phyloP scores from a whole-genome alignment of 2,113 vertebrate species.

The Eulacestoma nigropectus region DNA sequence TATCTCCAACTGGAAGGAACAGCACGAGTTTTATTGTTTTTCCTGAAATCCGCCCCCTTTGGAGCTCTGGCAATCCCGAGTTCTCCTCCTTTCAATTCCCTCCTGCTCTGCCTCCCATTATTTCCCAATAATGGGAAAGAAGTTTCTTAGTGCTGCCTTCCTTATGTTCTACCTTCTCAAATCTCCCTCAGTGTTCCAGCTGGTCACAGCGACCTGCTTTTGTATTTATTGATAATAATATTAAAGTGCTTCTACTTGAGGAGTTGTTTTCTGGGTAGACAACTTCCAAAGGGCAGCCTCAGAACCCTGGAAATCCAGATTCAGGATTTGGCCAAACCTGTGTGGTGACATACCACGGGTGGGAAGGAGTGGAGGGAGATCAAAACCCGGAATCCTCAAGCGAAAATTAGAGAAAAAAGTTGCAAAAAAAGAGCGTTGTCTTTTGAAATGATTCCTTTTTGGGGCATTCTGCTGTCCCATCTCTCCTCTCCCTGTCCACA shows the following conservation, averaged over 20 bases:
- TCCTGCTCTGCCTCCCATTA: not conserved
- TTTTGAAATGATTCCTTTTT: not conserved
- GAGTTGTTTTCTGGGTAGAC: not conserved
- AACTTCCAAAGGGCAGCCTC: not conserved
- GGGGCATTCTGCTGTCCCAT: not conserved
- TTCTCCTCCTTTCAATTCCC: not conserved
- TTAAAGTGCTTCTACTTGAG: not conserved
- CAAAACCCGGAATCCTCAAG: not conserved
- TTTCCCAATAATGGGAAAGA: no score
- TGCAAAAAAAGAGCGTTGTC: not conserved
- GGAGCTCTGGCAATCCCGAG: not conserved
- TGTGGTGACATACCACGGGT: not conserved
- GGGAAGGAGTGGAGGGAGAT: not conserved
- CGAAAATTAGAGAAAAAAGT: not conserved
- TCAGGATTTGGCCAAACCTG: not conserved
- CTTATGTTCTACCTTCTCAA: not conserved
- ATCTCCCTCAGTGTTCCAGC: not conserved
- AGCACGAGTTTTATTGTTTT: not conserved
- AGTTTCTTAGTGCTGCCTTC: no score
- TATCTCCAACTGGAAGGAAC: constrained; percentile 8
- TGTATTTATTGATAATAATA: not conserved
- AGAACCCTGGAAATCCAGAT: not conserved
- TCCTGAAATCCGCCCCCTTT: not conserved
- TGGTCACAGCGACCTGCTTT: not conserved
- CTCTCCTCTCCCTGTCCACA: not conserved